Conservation (phyloP, 2,888 invertebrate genomes). For the Galerucella nymphaeae region DNA sequence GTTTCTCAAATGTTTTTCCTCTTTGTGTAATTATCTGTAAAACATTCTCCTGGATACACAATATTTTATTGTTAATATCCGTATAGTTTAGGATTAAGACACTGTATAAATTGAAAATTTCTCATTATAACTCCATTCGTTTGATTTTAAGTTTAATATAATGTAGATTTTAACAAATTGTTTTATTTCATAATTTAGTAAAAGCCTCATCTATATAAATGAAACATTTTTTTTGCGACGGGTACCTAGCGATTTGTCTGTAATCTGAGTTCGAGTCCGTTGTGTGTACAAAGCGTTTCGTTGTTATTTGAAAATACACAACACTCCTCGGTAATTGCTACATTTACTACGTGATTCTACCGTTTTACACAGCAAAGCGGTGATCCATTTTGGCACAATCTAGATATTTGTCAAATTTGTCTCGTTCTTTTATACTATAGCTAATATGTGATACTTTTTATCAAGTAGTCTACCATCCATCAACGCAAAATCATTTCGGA, state of each 20-base stretch:
- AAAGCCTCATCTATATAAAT: no score
- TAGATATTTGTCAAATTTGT: slow-evolving; percentile 6
- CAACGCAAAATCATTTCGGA: no score
- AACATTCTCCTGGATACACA: no score
- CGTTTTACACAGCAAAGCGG: slow-evolving; percentile 14
- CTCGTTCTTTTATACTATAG: background rate
- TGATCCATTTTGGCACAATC: slow-evolving; percentile 5
- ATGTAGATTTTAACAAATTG: no score
- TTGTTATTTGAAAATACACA: slow-evolving; percentile 37
- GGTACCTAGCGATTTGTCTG: slow-evolving; percentile 22
- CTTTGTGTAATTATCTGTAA: no score
- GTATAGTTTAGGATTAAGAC: no score
- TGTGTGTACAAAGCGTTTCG: slow-evolving; percentile 30
- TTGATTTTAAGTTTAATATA: no score
- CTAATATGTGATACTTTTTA: background rate
- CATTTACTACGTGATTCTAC: slow-evolving; percentile 41
- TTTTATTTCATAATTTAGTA: no score
- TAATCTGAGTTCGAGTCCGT: slow-evolving; percentile 26
- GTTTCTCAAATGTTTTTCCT: no score
- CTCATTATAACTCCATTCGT: no score
- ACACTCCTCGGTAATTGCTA: slow-evolving; percentile 43
- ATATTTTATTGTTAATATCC: no score
- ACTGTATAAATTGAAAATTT: no score
- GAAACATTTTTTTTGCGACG: background rate
- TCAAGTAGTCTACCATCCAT: background rate